Evolutionary conservation across 2,888 invertebrate genomes (phyloP).

Genomic region (Dione vanillae): DNA sequence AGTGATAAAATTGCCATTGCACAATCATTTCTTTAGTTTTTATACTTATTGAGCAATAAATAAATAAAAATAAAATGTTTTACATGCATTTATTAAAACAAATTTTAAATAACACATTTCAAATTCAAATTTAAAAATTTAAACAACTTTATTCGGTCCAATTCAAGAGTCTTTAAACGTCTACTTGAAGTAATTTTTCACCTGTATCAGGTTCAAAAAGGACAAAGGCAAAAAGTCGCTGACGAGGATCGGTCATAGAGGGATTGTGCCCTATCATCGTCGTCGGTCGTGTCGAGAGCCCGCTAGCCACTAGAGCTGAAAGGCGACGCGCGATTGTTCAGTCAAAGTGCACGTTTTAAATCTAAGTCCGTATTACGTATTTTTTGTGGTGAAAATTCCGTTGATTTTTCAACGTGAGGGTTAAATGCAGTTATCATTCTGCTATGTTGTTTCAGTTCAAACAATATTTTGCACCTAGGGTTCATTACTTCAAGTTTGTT

Average conservation of each 20-base stretch:
- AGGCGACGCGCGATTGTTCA: slow-evolving; percentile 44
- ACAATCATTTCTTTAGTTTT: too few relatives aligned
- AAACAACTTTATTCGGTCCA: slow-evolving; percentile 9
- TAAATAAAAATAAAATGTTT: too few relatives aligned
- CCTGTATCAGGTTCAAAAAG: slow-evolving; percentile 38
- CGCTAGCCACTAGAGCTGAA: slow-evolving; percentile 44
- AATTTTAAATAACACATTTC: too few relatives aligned
- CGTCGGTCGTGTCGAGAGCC: slow-evolving; percentile 44
- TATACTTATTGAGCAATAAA: too few relatives aligned
- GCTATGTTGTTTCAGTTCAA: slow-evolving; percentile 3
- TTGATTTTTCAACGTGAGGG: slow-evolving; percentile 24
- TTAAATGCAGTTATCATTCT: slow-evolving; percentile 13
- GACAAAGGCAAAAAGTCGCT: slow-evolving; percentile 44
- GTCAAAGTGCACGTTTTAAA: slow-evolving; percentile 45
- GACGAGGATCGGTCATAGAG: slow-evolving; percentile 44
- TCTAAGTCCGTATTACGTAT: slow-evolving; percentile 39
- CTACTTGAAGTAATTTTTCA: slow-evolving; percentile 26
- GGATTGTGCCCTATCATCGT: slow-evolving; percentile 52
- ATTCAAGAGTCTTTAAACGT: background rate
- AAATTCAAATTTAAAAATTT: background rate
- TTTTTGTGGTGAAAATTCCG: slow-evolving; percentile 33
- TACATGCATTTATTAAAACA: too few relatives aligned
- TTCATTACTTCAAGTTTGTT: background rate
- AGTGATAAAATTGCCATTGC: too few relatives aligned
- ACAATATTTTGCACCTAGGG: slow-evolving; percentile 1